These are phyloP conservation scores for Erebia palarica DNA, from an alignment of 2,888 invertebrate genomes.

Conservation along the genomic window DNA sequence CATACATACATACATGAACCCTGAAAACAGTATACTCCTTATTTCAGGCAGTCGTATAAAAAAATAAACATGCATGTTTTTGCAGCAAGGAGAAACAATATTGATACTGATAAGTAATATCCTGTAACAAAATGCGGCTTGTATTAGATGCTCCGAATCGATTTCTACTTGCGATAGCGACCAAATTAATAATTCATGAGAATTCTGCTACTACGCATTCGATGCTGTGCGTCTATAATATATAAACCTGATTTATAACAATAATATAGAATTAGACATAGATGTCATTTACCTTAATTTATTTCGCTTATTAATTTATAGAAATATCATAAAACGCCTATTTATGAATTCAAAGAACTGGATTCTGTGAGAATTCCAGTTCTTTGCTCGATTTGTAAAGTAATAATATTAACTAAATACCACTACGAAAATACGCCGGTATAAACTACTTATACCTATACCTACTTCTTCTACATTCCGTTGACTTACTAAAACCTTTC, in stretches of 20 bases:
- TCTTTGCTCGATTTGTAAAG: no score
- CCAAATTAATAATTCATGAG: conserved; percentile 16
- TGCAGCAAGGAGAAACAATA: background rate
- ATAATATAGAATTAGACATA: background rate
- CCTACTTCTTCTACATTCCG: no score
- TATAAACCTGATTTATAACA: conserved; percentile 15
- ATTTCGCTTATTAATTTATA: background rate
- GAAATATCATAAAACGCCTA: conserved; percentile 1
- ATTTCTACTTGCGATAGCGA: conserved; percentile 12
- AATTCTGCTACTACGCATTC: conserved; percentile 2
- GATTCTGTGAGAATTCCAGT: background rate
- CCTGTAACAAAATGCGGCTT: background rate
- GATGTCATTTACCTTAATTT: background rate
- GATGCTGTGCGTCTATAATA: background rate
- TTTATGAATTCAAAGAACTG: background rate
- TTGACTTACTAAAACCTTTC: no score
- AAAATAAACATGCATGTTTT: no score
- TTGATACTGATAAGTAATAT: background rate
- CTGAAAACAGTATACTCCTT: no score
- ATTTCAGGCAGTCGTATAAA: no score
- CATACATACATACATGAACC: no score
- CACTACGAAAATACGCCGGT: no score
- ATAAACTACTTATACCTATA: no score
- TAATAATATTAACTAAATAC: no score
- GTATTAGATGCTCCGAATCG: conserved; percentile 9